Evolutionary conservation across 37 sponge, comb jelly and placozoan genomes (phyloP), one percentile per base, ranked within the genome.

Genomic region (Hexactinellida sp.): DNA sequence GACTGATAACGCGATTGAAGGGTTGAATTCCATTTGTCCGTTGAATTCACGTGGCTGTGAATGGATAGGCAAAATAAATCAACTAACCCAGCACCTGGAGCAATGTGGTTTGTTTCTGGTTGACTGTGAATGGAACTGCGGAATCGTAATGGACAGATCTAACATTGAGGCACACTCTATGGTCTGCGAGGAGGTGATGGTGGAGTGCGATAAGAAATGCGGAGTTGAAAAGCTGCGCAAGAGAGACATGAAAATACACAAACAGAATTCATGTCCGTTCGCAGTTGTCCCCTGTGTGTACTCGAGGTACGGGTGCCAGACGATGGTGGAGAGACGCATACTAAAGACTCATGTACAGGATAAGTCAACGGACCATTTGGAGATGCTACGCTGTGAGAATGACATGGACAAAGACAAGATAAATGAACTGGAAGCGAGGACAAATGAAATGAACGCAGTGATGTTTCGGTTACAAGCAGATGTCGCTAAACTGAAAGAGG

Each of bases 231-330:
- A 21, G 76, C 34, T 63, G 13, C 21, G 76, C 3, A 63, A 63
- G 13, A 63, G 76, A n/a, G 76, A 63, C 13, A 63, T 63, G 76
- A 63, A 63, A 63, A n/a, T 63, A n/a, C 76, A 63, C 34, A 63
- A 7, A 63, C 3, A 32, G 34, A 63, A 63, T n/a, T 63, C 76
- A 28, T 63, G 76, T 63, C 76, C 76, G 3, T 63, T 63, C 30
- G 76, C 76, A 32, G 76, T 63, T 5, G 76, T 63, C 3, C 76
- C 76, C 28, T 63, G 76, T n/a, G 21, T n/a, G 5, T 63, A 63
- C 34, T 23, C 76, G 3, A 63, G 13, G 13, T 63, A 63, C 76
- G 76, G 76, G 5, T 63, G 76, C 13, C 19, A 63, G 28, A 23
- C 30, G 34, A 63, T 25, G 30, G 28, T 63, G 34, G 76, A 63